phyloP scores from a whole-genome alignment of 2,888 invertebrate species.

The Trissolcus japonicus region DNA sequence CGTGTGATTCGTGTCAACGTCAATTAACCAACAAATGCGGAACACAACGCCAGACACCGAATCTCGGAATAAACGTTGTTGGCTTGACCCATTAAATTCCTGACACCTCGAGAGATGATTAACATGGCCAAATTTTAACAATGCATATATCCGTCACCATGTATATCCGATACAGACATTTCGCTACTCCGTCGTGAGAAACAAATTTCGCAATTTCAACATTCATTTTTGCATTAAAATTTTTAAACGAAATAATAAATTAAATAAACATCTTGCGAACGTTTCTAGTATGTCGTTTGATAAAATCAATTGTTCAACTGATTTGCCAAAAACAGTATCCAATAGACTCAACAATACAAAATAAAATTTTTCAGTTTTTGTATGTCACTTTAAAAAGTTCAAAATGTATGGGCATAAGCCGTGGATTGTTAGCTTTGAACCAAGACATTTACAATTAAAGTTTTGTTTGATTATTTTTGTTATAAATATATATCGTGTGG shows the following conservation, averaged over 20 bases:
- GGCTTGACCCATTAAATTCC: constrained; percentile 51
- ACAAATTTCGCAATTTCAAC: background rate
- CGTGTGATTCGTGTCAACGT: constrained; percentile 65
- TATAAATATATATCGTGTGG: background rate
- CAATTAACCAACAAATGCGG: constrained; percentile 63
- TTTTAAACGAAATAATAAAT: too few relatives aligned
- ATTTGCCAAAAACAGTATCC: too few relatives aligned
- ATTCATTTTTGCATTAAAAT: background rate
- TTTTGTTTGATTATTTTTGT: too few relatives aligned
- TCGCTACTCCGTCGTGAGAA: background rate
- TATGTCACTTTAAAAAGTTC: too few relatives aligned
- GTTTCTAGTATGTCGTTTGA: too few relatives aligned
- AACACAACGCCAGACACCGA: constrained; percentile 58
- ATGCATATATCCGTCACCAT: constrained; percentile 18
- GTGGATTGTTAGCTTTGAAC: too few relatives aligned
- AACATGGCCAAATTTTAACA: constrained; percentile 51
- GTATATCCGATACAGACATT: background rate
- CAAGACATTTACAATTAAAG: too few relatives aligned
- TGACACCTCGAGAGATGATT: constrained; percentile 37
- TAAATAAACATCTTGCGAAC: too few relatives aligned
- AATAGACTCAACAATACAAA: too few relatives aligned
- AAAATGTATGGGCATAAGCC: too few relatives aligned
- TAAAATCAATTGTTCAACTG: too few relatives aligned
- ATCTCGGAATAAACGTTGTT: constrained; percentile 54
- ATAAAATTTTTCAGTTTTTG: too few relatives aligned